These are phyloP conservation scores for Ditylenchus dipsaci DNA, from an alignment of 1,140 invertebrate species.

Conservation along the genomic window DNA sequence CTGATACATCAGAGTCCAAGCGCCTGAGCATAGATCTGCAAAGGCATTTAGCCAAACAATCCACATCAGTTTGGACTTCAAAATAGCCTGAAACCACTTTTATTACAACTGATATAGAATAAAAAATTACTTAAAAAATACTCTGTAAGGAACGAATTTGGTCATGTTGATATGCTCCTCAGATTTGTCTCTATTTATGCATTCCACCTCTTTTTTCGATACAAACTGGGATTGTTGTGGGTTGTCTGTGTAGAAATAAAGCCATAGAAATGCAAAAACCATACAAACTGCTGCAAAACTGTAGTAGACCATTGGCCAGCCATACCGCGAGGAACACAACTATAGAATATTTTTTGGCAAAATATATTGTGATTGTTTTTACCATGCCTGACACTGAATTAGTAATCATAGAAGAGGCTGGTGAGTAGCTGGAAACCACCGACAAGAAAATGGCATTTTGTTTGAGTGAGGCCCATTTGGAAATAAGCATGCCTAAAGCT, in stretches of 20 bases:
- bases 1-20: conserved; percentile 27
- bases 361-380: not conserved
- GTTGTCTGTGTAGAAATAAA: conserved; percentile 34
- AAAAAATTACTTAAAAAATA: not conserved
- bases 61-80: conserved; percentile 23
- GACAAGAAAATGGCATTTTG: conserved; percentile 34
- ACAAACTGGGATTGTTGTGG: conserved; percentile 34
- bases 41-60: conserved; percentile 44
- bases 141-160: conserved; percentile 33
- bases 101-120: not conserved
- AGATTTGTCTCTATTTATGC: conserved; percentile 27
- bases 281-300: conserved; percentile 24
- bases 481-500: conserved; percentile 28
- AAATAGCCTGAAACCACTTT: conserved; percentile 27
- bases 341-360: not conserved
- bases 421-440: conserved; percentile 29
- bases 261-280: conserved; percentile 25
- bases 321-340: conserved; percentile 25
- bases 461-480: conserved; percentile 31
- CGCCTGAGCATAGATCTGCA: conserved; percentile 22
- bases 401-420: conserved; percentile 22
- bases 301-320: conserved; percentile 38
- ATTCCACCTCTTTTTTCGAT: conserved; percentile 6
- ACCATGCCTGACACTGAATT: conserved; percentile 26
- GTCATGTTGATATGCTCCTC: conserved; percentile 22